Base-by-base conservation (phyloP, 1,140 invertebrate genomes). In the Zaprionus inermis region DNA sequence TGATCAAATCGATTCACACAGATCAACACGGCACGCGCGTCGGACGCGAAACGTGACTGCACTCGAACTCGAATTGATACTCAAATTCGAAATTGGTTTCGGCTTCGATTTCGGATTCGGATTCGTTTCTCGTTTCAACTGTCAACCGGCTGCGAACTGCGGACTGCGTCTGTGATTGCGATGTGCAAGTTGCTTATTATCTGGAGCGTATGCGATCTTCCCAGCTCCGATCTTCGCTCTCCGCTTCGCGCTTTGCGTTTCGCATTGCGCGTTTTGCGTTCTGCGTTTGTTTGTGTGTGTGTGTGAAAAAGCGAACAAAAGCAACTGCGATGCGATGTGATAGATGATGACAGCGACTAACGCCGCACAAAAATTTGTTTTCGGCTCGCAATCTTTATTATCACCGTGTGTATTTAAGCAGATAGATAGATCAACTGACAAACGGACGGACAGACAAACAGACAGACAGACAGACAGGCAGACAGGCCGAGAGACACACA, bases 371-470 rank as follows among this genome's bases (percentile, higher is more conserved):
- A 65, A 75, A 63, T 57, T 58, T 79, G 63, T 79, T 72, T 78
- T 75, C 30, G 52, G 75, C 64, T 70, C 70, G 71, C 71, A 78
- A 85, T 85, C 78, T 81, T 72, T 74, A 83, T 85, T 85, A 85
- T 85, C 82, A 85, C 78, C 58, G 67, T 85, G 75, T 85, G 71
- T 85, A 46, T 76, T 81, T 89, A 78, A 71, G 78, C 84, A 89
- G 84, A 89, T 89, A 89, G 84, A 89, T 89, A 89, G 80, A 84
- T 89, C 65, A 65, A 68, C 73, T n/a, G 63, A 63, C 73, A 66
- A 51, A 66, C 76, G 71, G 56, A 64, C 72, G 44, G 41, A 64
- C 32, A 52, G 16, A 46, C 49, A 41, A 14, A 36, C 38, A 34
- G 3, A 61, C 38, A 34, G 12, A 22, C 41, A 57, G 44, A 24